Evolutionary conservation across 2,797 vertebrate species (phyloP).

Genomic region (Apogon talboti): DNA sequence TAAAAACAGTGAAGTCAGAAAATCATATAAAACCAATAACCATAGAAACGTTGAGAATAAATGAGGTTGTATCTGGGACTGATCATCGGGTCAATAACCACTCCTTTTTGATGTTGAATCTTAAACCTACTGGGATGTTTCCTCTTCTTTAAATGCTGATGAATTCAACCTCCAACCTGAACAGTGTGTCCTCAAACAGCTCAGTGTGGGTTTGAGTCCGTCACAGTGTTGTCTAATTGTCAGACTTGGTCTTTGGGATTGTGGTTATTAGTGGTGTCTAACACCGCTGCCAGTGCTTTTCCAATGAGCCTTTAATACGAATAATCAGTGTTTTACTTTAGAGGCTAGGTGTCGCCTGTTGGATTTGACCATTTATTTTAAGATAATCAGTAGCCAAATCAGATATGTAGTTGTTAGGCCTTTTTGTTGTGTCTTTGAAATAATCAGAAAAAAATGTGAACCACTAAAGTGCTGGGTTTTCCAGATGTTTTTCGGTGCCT

Average conservation of each 20-base stretch:
- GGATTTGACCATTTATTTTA: slow-evolving; percentile 18
- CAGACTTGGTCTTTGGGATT: slow-evolving; percentile 2
- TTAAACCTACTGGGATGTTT: neutral
- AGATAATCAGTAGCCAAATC: slow-evolving; percentile 43
- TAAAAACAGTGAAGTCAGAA: no score
- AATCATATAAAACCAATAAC: no score
- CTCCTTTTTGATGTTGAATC: no score
- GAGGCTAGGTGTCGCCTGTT: slow-evolving; percentile 8
- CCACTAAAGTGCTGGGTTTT: slow-evolving; percentile 30
- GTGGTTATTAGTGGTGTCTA: slow-evolving; percentile 26
- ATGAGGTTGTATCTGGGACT: no score
- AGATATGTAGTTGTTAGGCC: slow-evolving; percentile 10
- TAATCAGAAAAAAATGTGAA: slow-evolving; percentile 61
- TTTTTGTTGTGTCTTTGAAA: neutral
- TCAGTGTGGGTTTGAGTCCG: slow-evolving; percentile 6
- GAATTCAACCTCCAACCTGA: slow-evolving; percentile 8
- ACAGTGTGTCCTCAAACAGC: neutral
- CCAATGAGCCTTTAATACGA: slow-evolving; percentile 24
- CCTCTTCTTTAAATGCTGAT: slow-evolving; percentile 5
- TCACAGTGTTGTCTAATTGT: slow-evolving; percentile 14
- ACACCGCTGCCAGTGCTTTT: slow-evolving; percentile 46
- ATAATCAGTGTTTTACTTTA: slow-evolving; percentile 19
- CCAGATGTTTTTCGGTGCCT: slow-evolving; percentile 21
- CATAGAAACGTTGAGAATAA: no score
- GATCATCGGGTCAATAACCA: no score